These are phyloP conservation scores for Dendrolimus houi DNA, from an alignment of 2,888 invertebrate genomes.

Conservation along the genomic window DNA sequence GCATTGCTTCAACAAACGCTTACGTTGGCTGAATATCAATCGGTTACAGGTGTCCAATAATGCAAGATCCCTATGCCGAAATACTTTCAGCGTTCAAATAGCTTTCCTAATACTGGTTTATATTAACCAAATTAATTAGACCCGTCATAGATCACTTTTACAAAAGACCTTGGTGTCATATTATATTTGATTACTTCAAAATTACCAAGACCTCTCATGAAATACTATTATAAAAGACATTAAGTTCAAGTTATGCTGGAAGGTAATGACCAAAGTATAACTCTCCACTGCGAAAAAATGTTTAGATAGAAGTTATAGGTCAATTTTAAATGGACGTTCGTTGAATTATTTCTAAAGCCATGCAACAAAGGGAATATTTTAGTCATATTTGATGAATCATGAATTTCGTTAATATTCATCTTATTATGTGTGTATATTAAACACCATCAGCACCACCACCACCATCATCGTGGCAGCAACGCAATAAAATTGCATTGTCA, in stretches of 20 bases:
- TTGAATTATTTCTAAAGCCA: not conserved
- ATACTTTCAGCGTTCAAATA: not conserved
- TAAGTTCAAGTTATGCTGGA: not conserved
- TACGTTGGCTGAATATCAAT: not conserved
- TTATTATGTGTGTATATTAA: too few species aligned
- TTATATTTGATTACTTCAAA: not conserved
- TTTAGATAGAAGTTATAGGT: not conserved
- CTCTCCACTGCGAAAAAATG: not conserved
- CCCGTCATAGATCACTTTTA: not conserved
- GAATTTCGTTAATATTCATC: not conserved
- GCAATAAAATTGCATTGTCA: too few species aligned
- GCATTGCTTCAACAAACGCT: not conserved
- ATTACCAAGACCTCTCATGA: not conserved
- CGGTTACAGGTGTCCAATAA: not conserved
- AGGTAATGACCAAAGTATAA: not conserved
- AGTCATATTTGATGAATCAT: not conserved
- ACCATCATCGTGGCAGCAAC: too few species aligned
- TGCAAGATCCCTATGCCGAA: not conserved
- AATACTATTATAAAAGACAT: not conserved
- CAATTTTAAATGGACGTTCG: not conserved
- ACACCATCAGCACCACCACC: too few species aligned
- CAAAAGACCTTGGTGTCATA: not conserved
- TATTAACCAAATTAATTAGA: not conserved
- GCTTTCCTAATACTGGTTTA: not conserved
- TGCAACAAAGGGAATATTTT: not conserved